Evolutionary conservation across 2,797 vertebrate species (phyloP).

Genomic region (Thripadectes ignobilis): DNA sequence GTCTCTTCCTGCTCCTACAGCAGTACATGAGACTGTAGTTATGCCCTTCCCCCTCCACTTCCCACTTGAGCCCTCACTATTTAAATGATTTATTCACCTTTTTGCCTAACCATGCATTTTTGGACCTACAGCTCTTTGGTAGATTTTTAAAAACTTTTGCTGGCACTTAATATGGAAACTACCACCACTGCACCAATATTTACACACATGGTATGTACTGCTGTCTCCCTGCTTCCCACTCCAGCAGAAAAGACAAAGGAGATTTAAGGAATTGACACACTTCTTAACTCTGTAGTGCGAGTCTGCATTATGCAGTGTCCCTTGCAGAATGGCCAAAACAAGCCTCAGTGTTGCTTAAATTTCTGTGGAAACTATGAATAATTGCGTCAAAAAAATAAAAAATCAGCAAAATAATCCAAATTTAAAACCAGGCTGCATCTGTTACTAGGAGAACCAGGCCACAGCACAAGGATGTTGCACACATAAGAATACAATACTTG

Average conservation of each 20-base stretch:
- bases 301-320: not conserved
- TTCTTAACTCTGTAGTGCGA: not conserved
- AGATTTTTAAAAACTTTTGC: not conserved
- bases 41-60: not conserved
- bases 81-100: not conserved
- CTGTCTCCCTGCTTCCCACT: not conserved
- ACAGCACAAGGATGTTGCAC: not conserved
- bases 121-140: not conserved
- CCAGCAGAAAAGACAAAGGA: slow-evolving; percentile 8
- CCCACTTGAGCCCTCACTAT: not conserved
- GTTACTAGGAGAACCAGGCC: not conserved
- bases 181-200: not conserved
- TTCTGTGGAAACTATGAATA: slow-evolving; percentile 10
- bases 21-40: not conserved
- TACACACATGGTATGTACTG: not conserved
- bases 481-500: not conserved
- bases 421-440: not conserved
- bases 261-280: not conserved
- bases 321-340: not conserved
- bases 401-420: not conserved
- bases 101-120: not conserved
- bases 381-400: not conserved
- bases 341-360: not conserved
- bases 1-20: not conserved
- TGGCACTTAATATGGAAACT: not conserved